These are phyloP conservation scores for Monomorium pharaonis DNA, from an alignment of 1,140 invertebrate genomes.

Conservation along the genomic window DNA sequence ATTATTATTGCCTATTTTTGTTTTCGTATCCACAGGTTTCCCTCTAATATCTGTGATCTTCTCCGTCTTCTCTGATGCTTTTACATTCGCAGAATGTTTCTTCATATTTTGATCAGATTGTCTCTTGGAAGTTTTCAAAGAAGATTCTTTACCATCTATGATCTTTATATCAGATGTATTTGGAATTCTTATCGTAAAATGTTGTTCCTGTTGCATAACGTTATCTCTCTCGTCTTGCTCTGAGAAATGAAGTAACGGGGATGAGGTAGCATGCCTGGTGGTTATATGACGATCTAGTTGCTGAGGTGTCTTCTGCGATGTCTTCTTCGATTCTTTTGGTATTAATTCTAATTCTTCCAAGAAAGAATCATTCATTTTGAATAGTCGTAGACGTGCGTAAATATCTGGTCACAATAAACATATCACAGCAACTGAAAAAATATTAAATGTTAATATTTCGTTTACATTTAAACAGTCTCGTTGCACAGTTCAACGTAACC, in stretches of 20 bases:
- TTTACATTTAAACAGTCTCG: neutral
- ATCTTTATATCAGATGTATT: slow-evolving; percentile 1
- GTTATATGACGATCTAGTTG: slow-evolving; percentile 62
- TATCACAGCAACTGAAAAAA: neutral
- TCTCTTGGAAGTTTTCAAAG: slow-evolving; percentile 10
- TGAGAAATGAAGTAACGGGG: slow-evolving; percentile 27
- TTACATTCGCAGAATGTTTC: slow-evolving; percentile 48
- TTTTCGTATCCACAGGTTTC: slow-evolving; percentile 66
- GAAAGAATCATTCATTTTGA: slow-evolving; percentile 82
- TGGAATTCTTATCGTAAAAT: neutral
- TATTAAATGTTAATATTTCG: slow-evolving; percentile 3
- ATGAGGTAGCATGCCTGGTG: slow-evolving; percentile 60
- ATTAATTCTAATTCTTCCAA: slow-evolving; percentile 77
- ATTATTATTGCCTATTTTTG: slow-evolving; percentile 27
- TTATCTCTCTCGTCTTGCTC: slow-evolving; percentile 13
- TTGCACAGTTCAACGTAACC: neutral
- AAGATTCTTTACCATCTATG: slow-evolving; percentile 12
- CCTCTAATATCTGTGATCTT: slow-evolving; percentile 68
- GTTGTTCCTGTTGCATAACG: neutral
- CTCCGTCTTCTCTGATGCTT: slow-evolving; percentile 67
- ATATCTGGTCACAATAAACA: slow-evolving; percentile 18
- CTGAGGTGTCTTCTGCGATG: slow-evolving; percentile 3
- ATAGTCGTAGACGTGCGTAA: neutral
- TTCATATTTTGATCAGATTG: slow-evolving; percentile 40
- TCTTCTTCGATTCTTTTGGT: slow-evolving; percentile 59